Base-by-base conservation (phyloP, 2,113 vertebrate species). In the Cardinalis cardinalis region DNA sequence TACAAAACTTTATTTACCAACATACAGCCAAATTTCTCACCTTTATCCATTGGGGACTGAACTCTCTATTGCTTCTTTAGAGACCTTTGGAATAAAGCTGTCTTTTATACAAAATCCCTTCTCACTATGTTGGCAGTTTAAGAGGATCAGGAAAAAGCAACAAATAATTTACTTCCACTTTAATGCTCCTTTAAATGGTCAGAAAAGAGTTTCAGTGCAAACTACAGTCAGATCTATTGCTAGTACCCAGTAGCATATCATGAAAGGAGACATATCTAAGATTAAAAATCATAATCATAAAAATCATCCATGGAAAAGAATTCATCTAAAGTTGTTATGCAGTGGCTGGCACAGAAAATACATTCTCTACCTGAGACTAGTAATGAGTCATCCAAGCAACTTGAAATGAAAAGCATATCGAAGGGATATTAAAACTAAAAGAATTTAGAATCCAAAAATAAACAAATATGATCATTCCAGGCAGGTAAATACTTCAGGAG, bases 231-330 rank as follows among this genome's bases (percentile, higher is more conserved):
- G 90, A 95, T 87, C 80, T 88, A 95, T 84, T 92, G 84, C 85
- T 84, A 21, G 17, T 55, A 84, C 36, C 65, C 58, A 51, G 49
- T 16, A 81, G 72, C 80, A 69, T 18, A 75, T 88, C 58, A 61
- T 4, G 49, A 69, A 78, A 84, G 34, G 69, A 88, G 90, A 75
- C 83, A 88, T 2, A 66, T 49, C 44, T 61, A 82, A 95, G 92
- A 96, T 87, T 92, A 90, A 95, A 94, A 93, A 88, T 81, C 93
- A 93, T 84, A 86, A 90, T 92, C 38, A 83, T 65, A 84, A 93
- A 88, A 95, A 90, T 79, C 58, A 36, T 26, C 89, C 60, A 9
- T 15, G 51, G 88, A 87, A 82, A 84, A 90, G 44, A 81, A 92
- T 87, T 10, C 31, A 72, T 65, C 58, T 55, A 8, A 82, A 90